Evolutionary conservation across 2,797 vertebrate genomes (phyloP).

Genomic region (Sitta carolinensis): DNA sequence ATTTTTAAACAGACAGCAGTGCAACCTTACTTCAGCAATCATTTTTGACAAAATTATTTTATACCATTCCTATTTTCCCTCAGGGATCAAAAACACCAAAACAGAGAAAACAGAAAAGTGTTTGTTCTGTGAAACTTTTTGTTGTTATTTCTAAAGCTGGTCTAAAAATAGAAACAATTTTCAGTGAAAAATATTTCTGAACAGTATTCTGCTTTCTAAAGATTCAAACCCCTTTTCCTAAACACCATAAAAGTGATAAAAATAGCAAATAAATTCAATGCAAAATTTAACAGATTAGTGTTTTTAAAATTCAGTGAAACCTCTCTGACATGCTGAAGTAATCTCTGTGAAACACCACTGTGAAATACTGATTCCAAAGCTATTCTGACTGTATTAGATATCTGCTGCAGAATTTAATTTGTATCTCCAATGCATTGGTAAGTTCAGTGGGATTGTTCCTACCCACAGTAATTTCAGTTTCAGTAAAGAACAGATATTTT

Average conservation of each 20-base stretch:
- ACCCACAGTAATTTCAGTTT: neutral
- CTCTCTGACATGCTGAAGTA: neutral
- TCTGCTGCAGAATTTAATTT: neutral
- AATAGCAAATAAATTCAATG: conserved; percentile 1
- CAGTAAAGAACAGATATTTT: neutral
- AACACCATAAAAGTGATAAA: neutral
- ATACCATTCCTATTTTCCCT: neutral
- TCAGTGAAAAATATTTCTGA: neutral
- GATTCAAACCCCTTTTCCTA: neutral
- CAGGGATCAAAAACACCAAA: neutral
- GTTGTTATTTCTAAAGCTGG: neutral
- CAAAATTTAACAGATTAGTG: neutral
- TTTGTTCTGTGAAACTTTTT: neutral
- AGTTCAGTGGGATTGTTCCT: neutral
- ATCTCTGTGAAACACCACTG: neutral
- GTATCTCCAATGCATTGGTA: neutral
- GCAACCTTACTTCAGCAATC: neutral
- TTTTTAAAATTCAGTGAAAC: neutral
- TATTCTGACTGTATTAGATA: neutral
- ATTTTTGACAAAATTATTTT: neutral
- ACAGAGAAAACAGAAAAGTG: neutral
- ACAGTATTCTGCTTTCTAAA: neutral
- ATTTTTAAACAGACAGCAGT: neutral
- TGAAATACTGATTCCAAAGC: neutral
- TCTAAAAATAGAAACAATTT: conserved; percentile 19